Base-by-base conservation (phyloP, 37 sponge, comb jelly and placozoan genomes). In the Theonella swinhoei region DNA sequence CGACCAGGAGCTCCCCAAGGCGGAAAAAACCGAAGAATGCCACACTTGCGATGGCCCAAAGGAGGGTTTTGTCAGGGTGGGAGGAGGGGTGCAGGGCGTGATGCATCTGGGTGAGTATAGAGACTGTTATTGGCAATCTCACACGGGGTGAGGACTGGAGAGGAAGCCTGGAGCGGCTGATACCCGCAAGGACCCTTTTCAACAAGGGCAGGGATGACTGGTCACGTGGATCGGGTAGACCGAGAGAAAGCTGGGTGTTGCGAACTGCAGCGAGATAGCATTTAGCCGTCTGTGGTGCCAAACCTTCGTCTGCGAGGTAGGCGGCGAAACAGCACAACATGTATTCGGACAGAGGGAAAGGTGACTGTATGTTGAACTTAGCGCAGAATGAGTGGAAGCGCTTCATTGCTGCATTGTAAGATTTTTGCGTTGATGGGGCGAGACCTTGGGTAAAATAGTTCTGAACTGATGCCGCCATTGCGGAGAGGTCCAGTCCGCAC, bases 401-500 rank as follows among this genome's bases (percentile, higher is more conserved):
- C 0, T 41, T n/a, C 20, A 72, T 64, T 1, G 73, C 92, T 69
- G 80, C 64, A 11, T 65, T n/a, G 68, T 91, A 91, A 1, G 88
- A 74, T 64, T 31, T 2, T 22, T 32, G 31, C 8, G 70, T 69
- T 2, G 70, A 87, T 33, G 59, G 70, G 25, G 91, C 91, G 67
- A 90, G 20, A 8, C 80, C 85, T 33, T 83, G 20, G n/a, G 9
- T 1, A 79, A 59, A 83, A 38, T 70, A 73, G 68, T 22, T 0
- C 24, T 85, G 77, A 92, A 85, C 89, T 24, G 37, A 32, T 64
- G 20, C 8, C 26, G 84, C 89, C 93, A 88, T 37, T 7, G 33
- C 38, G 26, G 34, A 24, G 93, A 92, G 4, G 85, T 63, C 89
- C 93, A 88, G 74, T 88, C 86, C 23, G 63, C 67, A 35, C 70